Percentiles rank a stretch among this genome's conserved stretches.
Evolutionary conservation across 1,140 invertebrate genomes (phyloP).

Genomic region (Megalopta genalis): DNA sequence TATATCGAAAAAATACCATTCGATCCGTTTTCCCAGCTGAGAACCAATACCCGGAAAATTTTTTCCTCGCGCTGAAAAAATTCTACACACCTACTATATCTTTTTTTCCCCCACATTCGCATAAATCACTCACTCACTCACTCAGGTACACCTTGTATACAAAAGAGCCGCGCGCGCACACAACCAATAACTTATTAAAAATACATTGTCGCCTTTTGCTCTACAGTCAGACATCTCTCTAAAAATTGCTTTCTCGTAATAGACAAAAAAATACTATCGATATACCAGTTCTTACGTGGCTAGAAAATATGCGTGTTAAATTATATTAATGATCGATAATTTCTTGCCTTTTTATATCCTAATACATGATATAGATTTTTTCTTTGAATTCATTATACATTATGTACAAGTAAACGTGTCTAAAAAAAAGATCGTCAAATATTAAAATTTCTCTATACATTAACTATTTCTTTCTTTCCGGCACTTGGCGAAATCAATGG

Average conservation of each 20-base stretch:
- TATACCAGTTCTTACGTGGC: constrained; percentile 61
- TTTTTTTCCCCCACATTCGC: neutral
- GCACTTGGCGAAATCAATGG: constrained; percentile 50
- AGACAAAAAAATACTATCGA: constrained; percentile 66
- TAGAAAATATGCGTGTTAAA: constrained; percentile 68
- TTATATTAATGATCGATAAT: constrained; percentile 74
- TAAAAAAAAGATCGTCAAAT: constrained; percentile 46
- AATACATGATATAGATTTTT: constrained; percentile 52
- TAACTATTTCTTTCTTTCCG: constrained; percentile 49
- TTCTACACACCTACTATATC: constrained; percentile 8
- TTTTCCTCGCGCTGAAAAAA: constrained; percentile 15
- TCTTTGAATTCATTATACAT: constrained; percentile 74
- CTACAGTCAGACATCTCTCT: constrained; percentile 67
- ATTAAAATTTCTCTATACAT: constrained; percentile 54
- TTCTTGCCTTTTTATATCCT: constrained; percentile 44
- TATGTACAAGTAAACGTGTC: constrained; percentile 76
- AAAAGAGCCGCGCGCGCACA: constrained; percentile 58
- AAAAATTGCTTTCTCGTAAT: constrained; percentile 71
- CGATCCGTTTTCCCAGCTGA: neutral
- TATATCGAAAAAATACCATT: constrained; percentile 23
- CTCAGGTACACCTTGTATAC: constrained; percentile 51
- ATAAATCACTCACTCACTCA: constrained; percentile 26
- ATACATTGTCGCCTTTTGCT: constrained; percentile 67
- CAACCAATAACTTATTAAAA: constrained; percentile 76
- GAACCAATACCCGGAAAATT: constrained; percentile 18